Percentiles rank a stretch among this genome's conserved stretches.
Evolutionary conservation across 2,797 vertebrate species (phyloP).

Genomic region (Heteromormyrus szaboi): DNA sequence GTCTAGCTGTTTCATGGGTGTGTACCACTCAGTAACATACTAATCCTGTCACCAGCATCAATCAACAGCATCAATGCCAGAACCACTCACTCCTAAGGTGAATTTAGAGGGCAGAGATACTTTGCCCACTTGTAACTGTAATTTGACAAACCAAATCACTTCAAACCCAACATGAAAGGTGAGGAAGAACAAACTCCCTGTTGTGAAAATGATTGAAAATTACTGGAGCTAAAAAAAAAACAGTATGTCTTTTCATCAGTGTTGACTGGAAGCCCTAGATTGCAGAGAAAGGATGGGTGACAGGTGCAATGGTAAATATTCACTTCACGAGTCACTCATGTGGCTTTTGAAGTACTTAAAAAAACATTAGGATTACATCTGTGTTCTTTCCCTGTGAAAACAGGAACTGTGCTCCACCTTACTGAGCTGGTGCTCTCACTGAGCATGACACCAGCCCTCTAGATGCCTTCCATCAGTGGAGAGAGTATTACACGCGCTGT

Average conservation of each 20-base stretch:
- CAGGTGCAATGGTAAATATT: not conserved
- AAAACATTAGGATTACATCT: not conserved
- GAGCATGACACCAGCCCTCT: not conserved
- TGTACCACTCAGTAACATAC: not conserved
- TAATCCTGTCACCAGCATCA: not conserved
- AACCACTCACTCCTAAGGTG: not conserved
- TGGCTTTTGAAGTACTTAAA: not conserved
- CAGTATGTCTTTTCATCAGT: not conserved
- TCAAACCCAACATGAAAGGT: not conserved
- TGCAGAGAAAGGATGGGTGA: not conserved
- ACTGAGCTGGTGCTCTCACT: not conserved
- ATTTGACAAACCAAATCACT: slow-evolving; percentile 1
- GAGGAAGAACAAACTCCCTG: not conserved
- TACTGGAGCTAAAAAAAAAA: not conserved
- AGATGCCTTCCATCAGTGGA: not conserved
- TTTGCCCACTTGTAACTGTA: not conserved
- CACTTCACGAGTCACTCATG: not conserved
- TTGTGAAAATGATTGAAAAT: not conserved
- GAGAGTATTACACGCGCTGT: not conserved
- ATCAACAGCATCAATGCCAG: not conserved
- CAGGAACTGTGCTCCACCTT: not conserved
- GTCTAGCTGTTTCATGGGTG: not conserved
- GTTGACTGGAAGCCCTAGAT: not conserved
- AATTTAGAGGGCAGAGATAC: not conserved
- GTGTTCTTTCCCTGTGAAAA: not conserved